Conservation (phyloP, 2,113 vertebrate species). For the Erythrolamprus reginae region DNA sequence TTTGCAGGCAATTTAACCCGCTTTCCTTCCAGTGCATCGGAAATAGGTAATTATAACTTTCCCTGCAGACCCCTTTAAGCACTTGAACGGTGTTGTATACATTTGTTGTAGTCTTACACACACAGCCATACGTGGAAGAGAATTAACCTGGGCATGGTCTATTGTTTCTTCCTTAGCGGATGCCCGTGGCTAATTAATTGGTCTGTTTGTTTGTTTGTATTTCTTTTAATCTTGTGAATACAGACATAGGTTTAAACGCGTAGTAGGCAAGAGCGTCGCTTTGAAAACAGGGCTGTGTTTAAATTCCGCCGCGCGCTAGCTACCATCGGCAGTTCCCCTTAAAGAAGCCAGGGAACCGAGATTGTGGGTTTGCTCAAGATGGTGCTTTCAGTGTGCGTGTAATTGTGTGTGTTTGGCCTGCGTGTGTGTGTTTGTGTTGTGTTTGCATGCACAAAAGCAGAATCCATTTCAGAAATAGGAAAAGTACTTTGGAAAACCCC, state of each 20-base stretch:
- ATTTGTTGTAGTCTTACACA: neutral
- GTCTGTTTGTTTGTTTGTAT: neutral
- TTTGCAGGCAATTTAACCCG: neutral
- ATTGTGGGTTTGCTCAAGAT: neutral
- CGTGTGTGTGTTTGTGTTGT: neutral
- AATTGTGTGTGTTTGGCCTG: no score
- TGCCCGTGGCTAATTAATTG: neutral
- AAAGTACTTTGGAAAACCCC: neutral
- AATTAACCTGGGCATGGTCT: neutral
- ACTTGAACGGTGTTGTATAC: no score
- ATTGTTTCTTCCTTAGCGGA: neutral
- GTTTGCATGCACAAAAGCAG: accelerated
- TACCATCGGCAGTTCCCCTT: neutral
- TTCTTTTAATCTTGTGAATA: neutral
- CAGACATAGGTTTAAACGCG: neutral
- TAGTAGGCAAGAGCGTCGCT: neutral
- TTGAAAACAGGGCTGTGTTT: neutral
- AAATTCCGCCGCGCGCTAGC: neutral
- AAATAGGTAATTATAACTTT: neutral
- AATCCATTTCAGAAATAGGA: neutral
- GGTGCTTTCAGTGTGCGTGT: no score
- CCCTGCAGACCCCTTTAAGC: neutral
- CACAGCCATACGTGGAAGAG: neutral
- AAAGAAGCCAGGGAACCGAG: conserved; percentile 7
- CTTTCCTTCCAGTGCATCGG: neutral